Conservation (phyloP, 2,888 invertebrate species). For the Acheta domesticus region DNA sequence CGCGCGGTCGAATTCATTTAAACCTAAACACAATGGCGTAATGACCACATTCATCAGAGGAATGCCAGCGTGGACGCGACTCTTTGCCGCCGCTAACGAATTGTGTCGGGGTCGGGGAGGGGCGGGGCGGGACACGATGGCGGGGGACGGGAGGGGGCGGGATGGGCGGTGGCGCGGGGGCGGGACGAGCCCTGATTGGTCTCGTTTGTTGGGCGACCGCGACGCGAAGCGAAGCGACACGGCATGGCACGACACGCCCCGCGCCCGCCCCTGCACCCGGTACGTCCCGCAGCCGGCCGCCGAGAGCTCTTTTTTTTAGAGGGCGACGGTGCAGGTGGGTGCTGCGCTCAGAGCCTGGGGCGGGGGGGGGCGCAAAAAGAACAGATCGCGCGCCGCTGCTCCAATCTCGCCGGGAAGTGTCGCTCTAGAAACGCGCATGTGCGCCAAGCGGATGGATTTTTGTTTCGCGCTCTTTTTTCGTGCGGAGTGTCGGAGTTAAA, state of each 20-base stretch:
- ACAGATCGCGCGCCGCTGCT: no score
- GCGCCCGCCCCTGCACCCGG: neutral
- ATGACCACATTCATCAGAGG: conserved; percentile 31
- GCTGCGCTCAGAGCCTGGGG: no score
- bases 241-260: conserved; percentile 8
- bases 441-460: no score
- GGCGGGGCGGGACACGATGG: neutral
- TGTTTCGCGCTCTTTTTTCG: no score
- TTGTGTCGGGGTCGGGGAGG: neutral
- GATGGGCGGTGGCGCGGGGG: neutral
- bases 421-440: no score
- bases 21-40: conserved; percentile 30
- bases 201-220: conserved; percentile 10
- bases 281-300: neutral
- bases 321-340: no score
- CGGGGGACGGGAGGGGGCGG: neutral
- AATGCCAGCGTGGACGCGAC: neutral
- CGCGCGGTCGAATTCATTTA: neutral
- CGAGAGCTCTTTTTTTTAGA: no score
- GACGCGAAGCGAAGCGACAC: neutral
- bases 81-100: conserved; percentile 18
- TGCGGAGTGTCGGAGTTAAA: no score
- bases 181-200: neutral
- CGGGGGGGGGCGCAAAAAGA: no score
- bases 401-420: no score